Evolutionary conservation across 2,113 vertebrate species (phyloP).

Genomic region (Ceyx melanurus): DNA sequence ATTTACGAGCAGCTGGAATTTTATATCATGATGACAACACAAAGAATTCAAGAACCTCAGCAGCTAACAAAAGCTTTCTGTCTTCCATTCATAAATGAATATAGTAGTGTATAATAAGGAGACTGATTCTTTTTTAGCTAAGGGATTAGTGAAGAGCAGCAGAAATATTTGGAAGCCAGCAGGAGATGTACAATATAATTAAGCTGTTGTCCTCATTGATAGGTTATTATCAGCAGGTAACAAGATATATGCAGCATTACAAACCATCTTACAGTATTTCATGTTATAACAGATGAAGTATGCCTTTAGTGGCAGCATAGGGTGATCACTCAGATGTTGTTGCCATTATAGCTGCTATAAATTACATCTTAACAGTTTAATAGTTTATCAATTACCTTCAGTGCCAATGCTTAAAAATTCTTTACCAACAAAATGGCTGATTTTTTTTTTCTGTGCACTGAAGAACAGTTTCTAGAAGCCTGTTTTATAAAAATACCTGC

Average conservation of each 20-base stretch:
- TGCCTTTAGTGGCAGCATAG: background rate
- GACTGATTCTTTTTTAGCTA: background rate
- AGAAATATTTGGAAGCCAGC: constrained; percentile 20
- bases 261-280: background rate
- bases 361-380: constrained; percentile 40
- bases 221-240: constrained; percentile 53
- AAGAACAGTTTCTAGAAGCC: background rate
- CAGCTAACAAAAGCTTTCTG: background rate
- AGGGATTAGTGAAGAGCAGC: background rate
- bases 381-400: constrained; percentile 58
- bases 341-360: constrained; percentile 20
- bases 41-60: background rate
- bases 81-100: background rate
- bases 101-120: background rate
- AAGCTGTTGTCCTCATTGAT: constrained; percentile 27
- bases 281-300: background rate
- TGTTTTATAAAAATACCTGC: background rate
- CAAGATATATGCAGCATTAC: constrained; percentile 10
- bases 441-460: background rate
- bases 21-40: background rate
- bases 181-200: constrained; percentile 34
- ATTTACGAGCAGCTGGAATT: background rate
- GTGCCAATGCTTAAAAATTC: constrained; percentile 6
- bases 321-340: background rate
- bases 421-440: background rate